A percentile compares a stretch with the other conserved stretches of the same genome.
Conservation (phyloP, 2,113 vertebrate genomes). For the Syrrhaptes paradoxus region DNA sequence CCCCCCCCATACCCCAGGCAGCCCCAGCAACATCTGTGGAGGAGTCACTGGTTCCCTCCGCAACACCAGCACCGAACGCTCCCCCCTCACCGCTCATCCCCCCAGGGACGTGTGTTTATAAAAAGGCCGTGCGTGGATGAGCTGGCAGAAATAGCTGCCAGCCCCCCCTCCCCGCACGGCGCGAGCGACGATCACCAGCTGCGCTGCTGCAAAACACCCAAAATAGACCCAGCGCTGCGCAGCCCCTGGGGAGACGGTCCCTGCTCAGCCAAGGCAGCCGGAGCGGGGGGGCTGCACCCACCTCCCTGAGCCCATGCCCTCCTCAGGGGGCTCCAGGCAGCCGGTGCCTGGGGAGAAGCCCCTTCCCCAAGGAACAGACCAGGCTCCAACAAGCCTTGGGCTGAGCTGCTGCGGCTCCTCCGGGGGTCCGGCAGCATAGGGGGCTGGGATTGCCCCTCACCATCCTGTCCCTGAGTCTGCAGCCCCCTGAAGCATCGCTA, state of each 20-base stretch:
- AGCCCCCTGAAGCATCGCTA: fast-evolving
- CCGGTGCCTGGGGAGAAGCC: fast-evolving
- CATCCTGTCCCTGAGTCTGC: background rate
- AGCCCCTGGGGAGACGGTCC: background rate
- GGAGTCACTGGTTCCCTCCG: background rate
- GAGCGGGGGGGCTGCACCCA: background rate
- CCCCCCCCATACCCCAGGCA: background rate
- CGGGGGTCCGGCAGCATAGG: fast-evolving
- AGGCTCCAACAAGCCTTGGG: fast-evolving
- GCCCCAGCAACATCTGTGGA: fast-evolving
- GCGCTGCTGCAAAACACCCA: slow-evolving; percentile 4
- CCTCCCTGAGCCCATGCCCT: too few species aligned
- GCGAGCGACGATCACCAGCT: slow-evolving; percentile 4
- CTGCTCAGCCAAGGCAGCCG: background rate
- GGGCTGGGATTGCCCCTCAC: fast-evolving
- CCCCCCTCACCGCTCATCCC: background rate
- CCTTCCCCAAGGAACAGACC: background rate
- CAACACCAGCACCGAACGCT: fast-evolving
- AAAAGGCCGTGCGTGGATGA: background rate
- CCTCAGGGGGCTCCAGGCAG: too few species aligned
- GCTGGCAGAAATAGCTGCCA: slow-evolving; percentile 51
- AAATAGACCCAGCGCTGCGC: background rate
- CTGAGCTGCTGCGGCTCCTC: background rate
- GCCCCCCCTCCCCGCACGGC: background rate
- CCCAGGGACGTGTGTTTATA: background rate